Percentiles rank a stretch among this genome's conserved stretches.
Evolutionary conservation across 2,113 vertebrate genomes (phyloP).

Genomic region (Nettapus auritus): DNA sequence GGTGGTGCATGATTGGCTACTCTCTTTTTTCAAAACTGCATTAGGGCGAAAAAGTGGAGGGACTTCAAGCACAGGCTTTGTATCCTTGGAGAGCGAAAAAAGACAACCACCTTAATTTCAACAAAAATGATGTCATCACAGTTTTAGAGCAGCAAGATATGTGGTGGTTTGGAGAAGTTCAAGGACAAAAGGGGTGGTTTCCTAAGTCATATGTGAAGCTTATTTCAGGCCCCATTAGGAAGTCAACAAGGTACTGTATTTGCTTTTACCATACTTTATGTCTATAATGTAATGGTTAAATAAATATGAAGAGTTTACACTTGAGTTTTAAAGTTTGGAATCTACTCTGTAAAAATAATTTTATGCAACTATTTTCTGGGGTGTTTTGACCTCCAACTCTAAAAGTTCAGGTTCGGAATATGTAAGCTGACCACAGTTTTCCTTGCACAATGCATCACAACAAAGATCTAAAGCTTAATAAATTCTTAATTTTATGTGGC

Average conservation of each 20-base stretch:
- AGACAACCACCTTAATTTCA: conserved; percentile 99
- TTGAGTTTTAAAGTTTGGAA: not conserved
- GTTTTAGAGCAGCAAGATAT: conserved; percentile 99
- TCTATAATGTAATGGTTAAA: not conserved
- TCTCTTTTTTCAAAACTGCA: not conserved
- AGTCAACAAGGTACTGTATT: conserved; percentile 84
- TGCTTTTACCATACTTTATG: not conserved
- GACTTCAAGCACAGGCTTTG: conserved; percentile 95
- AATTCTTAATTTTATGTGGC: not conserved
- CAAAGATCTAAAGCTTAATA: not conserved
- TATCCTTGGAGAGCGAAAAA: conserved; percentile 99
- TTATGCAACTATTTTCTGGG: not conserved
- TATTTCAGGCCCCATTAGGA: conserved; percentile 91
- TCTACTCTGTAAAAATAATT: not conserved
- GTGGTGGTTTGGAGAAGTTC: conserved; percentile 99
- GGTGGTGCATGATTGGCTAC: not conserved
- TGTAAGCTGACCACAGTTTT: not conserved
- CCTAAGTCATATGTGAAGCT: conserved; percentile 99
- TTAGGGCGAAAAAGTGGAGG: conserved; percentile 98
- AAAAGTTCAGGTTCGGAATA: not conserved
- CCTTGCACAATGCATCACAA: not conserved
- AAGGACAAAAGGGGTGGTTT: conserved; percentile 98
- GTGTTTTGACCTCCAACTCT: not conserved
- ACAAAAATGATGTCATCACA: conserved; percentile 95
- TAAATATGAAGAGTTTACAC: not conserved